These are phyloP conservation scores for Gastracanthus pulcherrimus DNA, from an alignment of 2,888 invertebrate genomes.

Conservation along the genomic window DNA sequence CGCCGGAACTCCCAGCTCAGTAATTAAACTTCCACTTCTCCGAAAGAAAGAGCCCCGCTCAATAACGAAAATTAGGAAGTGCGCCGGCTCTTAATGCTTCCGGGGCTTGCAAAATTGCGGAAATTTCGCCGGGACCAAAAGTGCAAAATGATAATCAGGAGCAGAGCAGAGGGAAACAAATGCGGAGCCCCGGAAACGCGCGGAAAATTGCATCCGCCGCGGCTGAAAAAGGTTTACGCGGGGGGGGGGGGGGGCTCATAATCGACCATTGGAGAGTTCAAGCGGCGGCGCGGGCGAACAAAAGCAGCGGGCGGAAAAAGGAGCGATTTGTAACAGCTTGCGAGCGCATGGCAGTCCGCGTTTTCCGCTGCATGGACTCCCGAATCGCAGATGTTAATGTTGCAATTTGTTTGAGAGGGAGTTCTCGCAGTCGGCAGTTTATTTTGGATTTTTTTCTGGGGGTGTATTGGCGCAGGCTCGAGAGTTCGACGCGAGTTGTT, in stretches of 20 bases:
- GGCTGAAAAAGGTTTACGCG: constrained; percentile 22
- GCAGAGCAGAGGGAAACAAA: background rate
- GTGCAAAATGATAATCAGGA: too few relatives aligned
- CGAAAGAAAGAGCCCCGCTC: too few relatives aligned
- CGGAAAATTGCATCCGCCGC: background rate
- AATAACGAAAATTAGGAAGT: too few relatives aligned
- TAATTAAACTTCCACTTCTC: too few relatives aligned
- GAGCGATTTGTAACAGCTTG: constrained; percentile 35
- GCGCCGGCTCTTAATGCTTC: too few relatives aligned
- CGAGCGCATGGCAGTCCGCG: too few relatives aligned
- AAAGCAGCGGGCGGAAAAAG: constrained; percentile 1
- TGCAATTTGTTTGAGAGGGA: background rate
- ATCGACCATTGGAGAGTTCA: constrained; percentile 51
- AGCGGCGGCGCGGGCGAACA: background rate
- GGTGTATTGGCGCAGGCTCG: too few relatives aligned
- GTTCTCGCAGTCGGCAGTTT: background rate
- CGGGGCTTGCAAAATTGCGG: too few relatives aligned
- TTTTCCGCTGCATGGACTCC: background rate
- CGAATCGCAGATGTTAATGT: background rate
- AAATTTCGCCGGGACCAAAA: too few relatives aligned
- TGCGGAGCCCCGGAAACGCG: background rate
- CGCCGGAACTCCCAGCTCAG: too few relatives aligned
- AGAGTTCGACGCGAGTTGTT: too few relatives aligned
- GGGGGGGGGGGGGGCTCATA: constrained; percentile 32
- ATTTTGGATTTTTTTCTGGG: background rate